A percentile compares a stretch with the other conserved stretches of the same genome.
Conservation (phyloP, 1,140 invertebrate species). For the Tigriopus japonicus region DNA sequence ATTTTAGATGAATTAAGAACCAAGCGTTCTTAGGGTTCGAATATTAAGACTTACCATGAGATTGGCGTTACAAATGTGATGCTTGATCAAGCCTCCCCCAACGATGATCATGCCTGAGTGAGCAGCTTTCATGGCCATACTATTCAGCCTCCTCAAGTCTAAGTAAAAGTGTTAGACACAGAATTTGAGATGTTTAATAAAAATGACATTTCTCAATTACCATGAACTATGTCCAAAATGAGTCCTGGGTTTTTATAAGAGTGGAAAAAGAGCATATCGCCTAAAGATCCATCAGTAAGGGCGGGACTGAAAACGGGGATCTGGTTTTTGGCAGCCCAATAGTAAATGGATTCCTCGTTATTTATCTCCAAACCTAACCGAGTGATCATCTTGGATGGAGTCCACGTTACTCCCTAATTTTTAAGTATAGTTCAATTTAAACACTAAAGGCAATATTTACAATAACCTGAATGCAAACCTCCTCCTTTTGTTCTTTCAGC, state of each 20-base stretch:
- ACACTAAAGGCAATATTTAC: background rate
- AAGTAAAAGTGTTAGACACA: no score
- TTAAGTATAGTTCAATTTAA: background rate
- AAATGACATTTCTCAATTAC: no score
- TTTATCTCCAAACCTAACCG: slow-evolving; percentile 74
- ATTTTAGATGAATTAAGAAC: slow-evolving; percentile 23
- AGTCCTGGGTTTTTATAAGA: slow-evolving; percentile 80
- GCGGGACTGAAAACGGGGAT: slow-evolving; percentile 94
- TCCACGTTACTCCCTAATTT: slow-evolving; percentile 51
- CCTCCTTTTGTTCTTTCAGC: slow-evolving; percentile 63
- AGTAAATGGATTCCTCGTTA: slow-evolving; percentile 79
- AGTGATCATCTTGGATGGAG: slow-evolving; percentile 58
- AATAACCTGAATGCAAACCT: slow-evolving; percentile 25
- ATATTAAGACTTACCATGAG: slow-evolving; percentile 46
- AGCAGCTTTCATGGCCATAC: slow-evolving; percentile 78
- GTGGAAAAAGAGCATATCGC: slow-evolving; percentile 99
- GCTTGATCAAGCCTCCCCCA: slow-evolving; percentile 92
- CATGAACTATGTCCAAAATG: slow-evolving; percentile 77
- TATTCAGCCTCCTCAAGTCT: slow-evolving; percentile 77
- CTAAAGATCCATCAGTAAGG: slow-evolving; percentile 90
- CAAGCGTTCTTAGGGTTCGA: slow-evolving; percentile 1
- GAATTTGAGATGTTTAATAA: no score
- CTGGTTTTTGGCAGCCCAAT: slow-evolving; percentile 93
- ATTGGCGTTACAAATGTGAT: slow-evolving; percentile 97
- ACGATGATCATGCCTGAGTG: slow-evolving; percentile 93